Evolutionary conservation across 2,888 invertebrate genomes (phyloP).

Genomic region (Megastigmus dorsalis): DNA sequence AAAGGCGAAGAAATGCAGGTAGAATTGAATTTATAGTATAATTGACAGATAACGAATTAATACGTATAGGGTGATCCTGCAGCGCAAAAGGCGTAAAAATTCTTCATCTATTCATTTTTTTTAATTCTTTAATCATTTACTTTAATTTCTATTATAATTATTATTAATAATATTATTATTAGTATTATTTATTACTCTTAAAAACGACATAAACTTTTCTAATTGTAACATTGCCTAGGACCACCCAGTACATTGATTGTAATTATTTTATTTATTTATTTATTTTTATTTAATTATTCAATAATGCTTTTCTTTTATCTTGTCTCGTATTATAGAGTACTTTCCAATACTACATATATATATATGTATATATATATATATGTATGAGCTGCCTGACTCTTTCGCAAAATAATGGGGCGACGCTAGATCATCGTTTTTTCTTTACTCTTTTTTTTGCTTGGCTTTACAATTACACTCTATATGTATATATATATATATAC

Average conservation of each 20-base stretch:
- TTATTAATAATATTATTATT: slow-evolving; percentile 17
- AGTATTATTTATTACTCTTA: slow-evolving; percentile 16
- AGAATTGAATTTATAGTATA: slow-evolving; percentile 67
- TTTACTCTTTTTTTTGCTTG: neutral
- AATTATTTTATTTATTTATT: slow-evolving; percentile 62
- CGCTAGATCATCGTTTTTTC: slow-evolving; percentile 17
- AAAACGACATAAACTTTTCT: slow-evolving; percentile 70
- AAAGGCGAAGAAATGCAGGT: slow-evolving; percentile 48
- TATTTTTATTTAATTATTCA: slow-evolving; percentile 17
- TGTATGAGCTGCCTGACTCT: slow-evolving; percentile 31
- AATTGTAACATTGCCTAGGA: slow-evolving; percentile 71
- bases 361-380: neutral
- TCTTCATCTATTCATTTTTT: slow-evolving; percentile 57
- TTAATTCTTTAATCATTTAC: slow-evolving; percentile 3
- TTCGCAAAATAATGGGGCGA: slow-evolving; percentile 30
- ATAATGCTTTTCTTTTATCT: slow-evolving; percentile 14
- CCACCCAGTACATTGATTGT: slow-evolving; percentile 71
- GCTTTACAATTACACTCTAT: slow-evolving; percentile 28
- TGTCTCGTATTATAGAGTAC: slow-evolving; percentile 6
- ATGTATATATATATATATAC: neutral
- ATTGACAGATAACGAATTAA: slow-evolving; percentile 73
- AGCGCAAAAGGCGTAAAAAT: slow-evolving; percentile 69
- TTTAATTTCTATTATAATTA: slow-evolving; percentile 13
- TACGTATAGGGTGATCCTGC: slow-evolving; percentile 67
- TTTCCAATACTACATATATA: slow-evolving; percentile 1